Conservation (phyloP, 2,113 vertebrate genomes). For the Silurus asotus region DNA sequence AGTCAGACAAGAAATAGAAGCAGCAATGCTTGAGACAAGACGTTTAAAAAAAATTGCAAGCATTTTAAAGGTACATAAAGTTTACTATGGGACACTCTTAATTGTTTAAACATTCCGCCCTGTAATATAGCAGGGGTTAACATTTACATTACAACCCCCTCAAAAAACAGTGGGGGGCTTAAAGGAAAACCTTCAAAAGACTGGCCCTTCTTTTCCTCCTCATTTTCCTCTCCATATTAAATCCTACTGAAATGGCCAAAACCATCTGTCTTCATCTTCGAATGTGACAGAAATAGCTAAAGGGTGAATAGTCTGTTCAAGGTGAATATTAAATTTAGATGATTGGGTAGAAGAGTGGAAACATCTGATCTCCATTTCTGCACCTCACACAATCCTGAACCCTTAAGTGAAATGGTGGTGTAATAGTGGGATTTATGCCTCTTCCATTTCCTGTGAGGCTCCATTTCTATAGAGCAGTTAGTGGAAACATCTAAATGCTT, state of each 20-base stretch:
- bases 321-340: conserved; percentile 36
- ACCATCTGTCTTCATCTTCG: conserved; percentile 10
- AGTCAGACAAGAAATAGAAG: conserved; percentile 45
- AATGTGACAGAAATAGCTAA: conserved; percentile 29
- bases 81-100: conserved; percentile 45
- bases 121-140: conserved; percentile 43
- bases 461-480: background rate
- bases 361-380: conserved; percentile 31
- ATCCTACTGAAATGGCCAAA: conserved; percentile 14
- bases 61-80: conserved; percentile 44
- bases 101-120: conserved; percentile 32
- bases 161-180: conserved; percentile 1
- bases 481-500: conserved; percentile 10
- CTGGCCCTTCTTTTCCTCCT: conserved; percentile 5
- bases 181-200: conserved; percentile 29
- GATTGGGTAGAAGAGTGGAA: conserved; percentile 14
- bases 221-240: conserved; percentile 33
- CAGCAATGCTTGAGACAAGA: conserved; percentile 45
- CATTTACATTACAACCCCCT: conserved; percentile 46
- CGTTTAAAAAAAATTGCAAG: background rate
- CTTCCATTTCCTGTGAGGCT: conserved; percentile 29
- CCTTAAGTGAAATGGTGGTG: background rate
- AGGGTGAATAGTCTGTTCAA: conserved; percentile 9
- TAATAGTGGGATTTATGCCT: conserved; percentile 8
- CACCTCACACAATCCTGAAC: conserved; percentile 8